These are phyloP conservation scores for Acanthurus tractus DNA, from an alignment of 2,797 vertebrate species.

Conservation along the genomic window DNA sequence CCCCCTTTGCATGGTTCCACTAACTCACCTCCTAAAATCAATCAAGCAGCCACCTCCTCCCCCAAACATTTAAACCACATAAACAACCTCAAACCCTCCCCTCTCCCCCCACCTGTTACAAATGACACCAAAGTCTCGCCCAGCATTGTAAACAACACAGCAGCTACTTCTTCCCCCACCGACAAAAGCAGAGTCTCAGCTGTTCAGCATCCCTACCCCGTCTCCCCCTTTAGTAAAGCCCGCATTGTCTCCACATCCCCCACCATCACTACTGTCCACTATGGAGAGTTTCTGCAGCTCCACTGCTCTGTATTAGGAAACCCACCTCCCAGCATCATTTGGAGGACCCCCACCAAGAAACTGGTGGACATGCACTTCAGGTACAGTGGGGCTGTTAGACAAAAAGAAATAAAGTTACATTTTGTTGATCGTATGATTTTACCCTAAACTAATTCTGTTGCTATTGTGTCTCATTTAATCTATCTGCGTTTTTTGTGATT, in stretches of 20 bases:
- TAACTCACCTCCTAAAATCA: slow-evolving; percentile 54
- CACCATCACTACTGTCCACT: slow-evolving; percentile 83
- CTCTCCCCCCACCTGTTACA: slow-evolving; percentile 28
- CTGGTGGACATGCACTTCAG: slow-evolving; percentile 91
- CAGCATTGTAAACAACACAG: slow-evolving; percentile 46
- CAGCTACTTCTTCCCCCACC: slow-evolving; percentile 22
- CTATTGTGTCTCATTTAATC: neutral
- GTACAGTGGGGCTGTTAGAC: slow-evolving; percentile 71
- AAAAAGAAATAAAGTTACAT: neutral
- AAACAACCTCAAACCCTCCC: slow-evolving; percentile 45
- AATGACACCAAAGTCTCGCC: slow-evolving; percentile 51
- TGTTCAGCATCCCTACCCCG: slow-evolving; percentile 47
- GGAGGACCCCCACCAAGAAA: slow-evolving; percentile 92
- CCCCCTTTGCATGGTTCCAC: slow-evolving; percentile 26
- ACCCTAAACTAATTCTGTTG: neutral
- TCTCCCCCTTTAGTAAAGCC: slow-evolving; percentile 81
- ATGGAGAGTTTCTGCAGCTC: slow-evolving; percentile 85
- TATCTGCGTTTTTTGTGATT: neutral
- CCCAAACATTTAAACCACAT: slow-evolving; percentile 40
- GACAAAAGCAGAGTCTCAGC: slow-evolving; percentile 55
- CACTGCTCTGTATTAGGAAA: slow-evolving; percentile 91
- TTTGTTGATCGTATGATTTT: neutral
- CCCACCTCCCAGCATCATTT: slow-evolving; percentile 91
- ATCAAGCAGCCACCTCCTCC: slow-evolving; percentile 49
- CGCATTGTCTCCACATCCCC: slow-evolving; percentile 90